Conservation (phyloP, 2,797 vertebrate genomes). For the Parambassis ranga region DNA sequence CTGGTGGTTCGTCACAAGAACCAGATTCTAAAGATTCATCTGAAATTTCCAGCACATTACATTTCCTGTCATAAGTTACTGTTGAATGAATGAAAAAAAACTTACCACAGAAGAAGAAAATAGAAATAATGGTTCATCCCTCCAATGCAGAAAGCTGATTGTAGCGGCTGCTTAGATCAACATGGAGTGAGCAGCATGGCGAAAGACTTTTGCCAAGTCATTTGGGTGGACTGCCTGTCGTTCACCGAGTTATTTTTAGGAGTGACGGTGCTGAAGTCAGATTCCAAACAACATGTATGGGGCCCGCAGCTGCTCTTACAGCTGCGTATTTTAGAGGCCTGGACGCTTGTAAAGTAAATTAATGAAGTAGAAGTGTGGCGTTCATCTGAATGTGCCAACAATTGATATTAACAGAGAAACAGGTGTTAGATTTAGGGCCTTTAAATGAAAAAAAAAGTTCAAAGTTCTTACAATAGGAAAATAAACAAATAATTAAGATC, state of each 20-base stretch:
- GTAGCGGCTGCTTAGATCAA: slow-evolving; percentile 45
- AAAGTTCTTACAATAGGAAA: neutral
- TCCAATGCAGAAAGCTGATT: slow-evolving; percentile 34
- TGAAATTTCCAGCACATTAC: slow-evolving; percentile 26
- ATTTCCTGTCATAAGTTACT: slow-evolving; percentile 30
- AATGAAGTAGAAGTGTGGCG: neutral
- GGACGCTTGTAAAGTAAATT: neutral
- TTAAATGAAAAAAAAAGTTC: neutral
- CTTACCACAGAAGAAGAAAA: slow-evolving; percentile 65
- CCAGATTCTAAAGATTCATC: slow-evolving; percentile 5
- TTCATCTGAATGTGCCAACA: neutral
- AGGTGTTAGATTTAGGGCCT: neutral
- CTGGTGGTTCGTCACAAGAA: no score
- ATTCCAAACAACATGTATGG: slow-evolving; percentile 68
- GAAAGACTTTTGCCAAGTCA: slow-evolving; percentile 67
- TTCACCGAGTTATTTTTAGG: slow-evolving; percentile 80
- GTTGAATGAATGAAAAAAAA: slow-evolving; percentile 32
- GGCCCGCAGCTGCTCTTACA: slow-evolving; percentile 77
- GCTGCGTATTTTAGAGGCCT: slow-evolving; percentile 23
- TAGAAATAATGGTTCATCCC: slow-evolving; percentile 64
- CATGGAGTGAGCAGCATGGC: slow-evolving; percentile 50
- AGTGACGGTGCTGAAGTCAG: slow-evolving; percentile 63
- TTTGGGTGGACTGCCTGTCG: slow-evolving; percentile 59
- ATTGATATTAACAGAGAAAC: no score
- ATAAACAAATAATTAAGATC: neutral